Conservation (phyloP, 23 tunicate species). For the Phallusia fumigata region DNA sequence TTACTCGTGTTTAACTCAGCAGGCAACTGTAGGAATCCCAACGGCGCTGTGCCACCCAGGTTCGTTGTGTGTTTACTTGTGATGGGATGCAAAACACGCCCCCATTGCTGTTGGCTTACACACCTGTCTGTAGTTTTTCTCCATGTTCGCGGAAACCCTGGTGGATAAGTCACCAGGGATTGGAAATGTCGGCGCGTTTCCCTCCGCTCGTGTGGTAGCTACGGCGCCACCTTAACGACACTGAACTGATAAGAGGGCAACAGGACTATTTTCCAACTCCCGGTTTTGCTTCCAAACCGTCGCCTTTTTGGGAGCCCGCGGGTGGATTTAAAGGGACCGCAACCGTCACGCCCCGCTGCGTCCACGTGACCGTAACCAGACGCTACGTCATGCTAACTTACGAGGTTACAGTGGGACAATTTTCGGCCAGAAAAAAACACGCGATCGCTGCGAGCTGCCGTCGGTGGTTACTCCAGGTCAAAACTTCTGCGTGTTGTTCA, state of each 20-base stretch:
- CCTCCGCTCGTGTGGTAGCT: background rate
- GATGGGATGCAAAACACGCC: too few species aligned
- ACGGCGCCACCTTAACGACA: background rate
- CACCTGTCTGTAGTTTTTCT: too few species aligned
- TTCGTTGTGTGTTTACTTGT: too few species aligned
- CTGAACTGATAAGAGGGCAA: background rate
- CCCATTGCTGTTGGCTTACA: too few species aligned
- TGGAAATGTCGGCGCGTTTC: too few species aligned
- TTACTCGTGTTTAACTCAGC: too few species aligned
- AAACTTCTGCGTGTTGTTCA: too few species aligned
- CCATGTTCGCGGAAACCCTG: too few species aligned
- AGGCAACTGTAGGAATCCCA: too few species aligned
- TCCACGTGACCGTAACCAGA: conserved; percentile 9
- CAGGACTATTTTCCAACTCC: background rate
- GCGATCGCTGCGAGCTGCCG: background rate
- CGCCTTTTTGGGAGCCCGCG: background rate
- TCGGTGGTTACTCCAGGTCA: background rate
- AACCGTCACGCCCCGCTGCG: background rate
- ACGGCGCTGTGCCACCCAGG: too few species aligned
- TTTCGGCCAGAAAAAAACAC: background rate
- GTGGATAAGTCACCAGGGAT: too few species aligned
- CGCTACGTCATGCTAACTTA: background rate
- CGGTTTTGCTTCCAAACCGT: background rate
- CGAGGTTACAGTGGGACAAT: background rate
- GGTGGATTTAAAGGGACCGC: too few species aligned